Evolutionary conservation across 2,888 invertebrate genomes (phyloP), one percentile per base, ranked within the genome.

Genomic region (Drosophila nr. perissopoda): DNA sequence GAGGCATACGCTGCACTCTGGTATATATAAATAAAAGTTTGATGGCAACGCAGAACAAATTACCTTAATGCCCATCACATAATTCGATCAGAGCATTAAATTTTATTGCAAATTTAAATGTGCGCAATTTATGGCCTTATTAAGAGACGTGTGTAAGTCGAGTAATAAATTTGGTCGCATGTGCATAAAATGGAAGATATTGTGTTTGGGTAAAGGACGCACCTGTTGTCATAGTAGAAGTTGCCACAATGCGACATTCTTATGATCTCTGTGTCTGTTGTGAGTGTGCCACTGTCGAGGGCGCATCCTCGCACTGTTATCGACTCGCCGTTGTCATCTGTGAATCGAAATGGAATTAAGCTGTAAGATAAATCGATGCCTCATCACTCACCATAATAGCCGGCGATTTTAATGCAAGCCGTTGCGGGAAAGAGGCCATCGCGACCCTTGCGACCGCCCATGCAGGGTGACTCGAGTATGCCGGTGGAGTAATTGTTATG

Each of bases 171-270:
- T 18, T 27, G 11, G 27, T 25, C 1, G 31, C 33, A 31, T 53
- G 53, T n/a, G 56, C 57, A 45, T 45, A 52, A 51, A 66, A 49
- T 36, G 11, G 11, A 36, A 11, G 13, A 42, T 36, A 13, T 33
- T 31, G 21, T 42, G 25, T 45, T 27, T 21, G 29, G 7, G 2
- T 4, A 34, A 31, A 6, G 31, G 6, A 84, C 92, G 93, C 92
- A 97, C 97, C 96, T 96, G 82, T 96, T 95, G 86, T 98, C 96
- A 91, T 97, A 98, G 92, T 96, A 97, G 94, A 99, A 98, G 82
- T 97, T 95, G 36, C 99, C 99, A 92, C 99, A 99, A 93, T 99
- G 99, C n/a, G 98, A 98, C 97, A 98, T 98, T 80, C 99, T 94
- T 60, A 99, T 97, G 72, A 99, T 96, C 94, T 99, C 99, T 0